phyloP scores from a whole-genome alignment of 1,140 invertebrate species.

The Calephelis virginiensis region DNA sequence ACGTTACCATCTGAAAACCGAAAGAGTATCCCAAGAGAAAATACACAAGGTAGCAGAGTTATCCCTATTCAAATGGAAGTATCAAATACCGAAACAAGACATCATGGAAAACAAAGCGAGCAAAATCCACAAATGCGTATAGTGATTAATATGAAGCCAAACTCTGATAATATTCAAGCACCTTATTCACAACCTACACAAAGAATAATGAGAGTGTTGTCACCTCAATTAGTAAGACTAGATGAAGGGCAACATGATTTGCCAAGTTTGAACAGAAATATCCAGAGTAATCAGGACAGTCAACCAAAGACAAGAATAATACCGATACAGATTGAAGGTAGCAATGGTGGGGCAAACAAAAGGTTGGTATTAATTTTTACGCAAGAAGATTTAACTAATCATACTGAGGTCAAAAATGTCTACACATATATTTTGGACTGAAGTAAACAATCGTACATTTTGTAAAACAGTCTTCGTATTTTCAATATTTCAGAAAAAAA shows the following conservation, averaged over 20 bases:
- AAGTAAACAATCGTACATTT: no score
- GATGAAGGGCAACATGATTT: constrained; percentile 60
- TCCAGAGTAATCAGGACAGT: constrained; percentile 48
- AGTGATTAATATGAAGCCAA: constrained; percentile 69
- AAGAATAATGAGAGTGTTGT: constrained; percentile 71
- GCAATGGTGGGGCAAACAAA: constrained; percentile 59
- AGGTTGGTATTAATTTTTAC: constrained; percentile 38
- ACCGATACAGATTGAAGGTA: constrained; percentile 76
- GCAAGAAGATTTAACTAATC: no score
- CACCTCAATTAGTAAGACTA: constrained; percentile 68
- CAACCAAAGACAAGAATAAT: constrained; percentile 76
- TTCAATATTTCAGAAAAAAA: no score
- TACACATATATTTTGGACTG: no score
- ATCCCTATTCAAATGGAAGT: constrained; percentile 77
- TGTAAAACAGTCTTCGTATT: no score
- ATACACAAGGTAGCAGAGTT: constrained; percentile 48
- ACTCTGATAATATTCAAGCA: constrained; percentile 41
- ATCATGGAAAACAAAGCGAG: constrained; percentile 47
- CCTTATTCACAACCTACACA: constrained; percentile 69
- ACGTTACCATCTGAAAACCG: constrained; percentile 68
- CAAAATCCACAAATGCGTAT: constrained; percentile 71
- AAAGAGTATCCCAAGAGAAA: constrained; percentile 67
- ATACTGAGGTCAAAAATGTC: no score
- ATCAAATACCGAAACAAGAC: constrained; percentile 55
- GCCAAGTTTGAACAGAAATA: constrained; percentile 58